phyloP scores from a whole-genome alignment of 1,140 invertebrate genomes.

The Globodera rostochiensis region DNA sequence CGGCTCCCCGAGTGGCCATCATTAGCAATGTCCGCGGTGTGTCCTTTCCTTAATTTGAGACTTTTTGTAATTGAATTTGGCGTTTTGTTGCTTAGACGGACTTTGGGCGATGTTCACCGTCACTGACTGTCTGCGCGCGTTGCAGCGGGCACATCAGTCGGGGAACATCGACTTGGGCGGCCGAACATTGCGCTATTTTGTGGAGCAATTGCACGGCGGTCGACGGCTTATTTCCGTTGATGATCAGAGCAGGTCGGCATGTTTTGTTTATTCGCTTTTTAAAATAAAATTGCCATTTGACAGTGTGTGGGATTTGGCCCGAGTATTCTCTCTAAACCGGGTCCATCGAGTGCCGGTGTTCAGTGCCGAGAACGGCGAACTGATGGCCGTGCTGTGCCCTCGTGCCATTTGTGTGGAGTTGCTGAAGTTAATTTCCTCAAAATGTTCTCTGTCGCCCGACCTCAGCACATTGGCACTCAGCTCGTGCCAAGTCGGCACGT shows the following conservation, averaged over 20 bases:
- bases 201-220: constrained; percentile 27
- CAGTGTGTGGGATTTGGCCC: constrained; percentile 53
- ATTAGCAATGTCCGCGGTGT: constrained; percentile 29
- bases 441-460: constrained; percentile 45
- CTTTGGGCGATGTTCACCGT: constrained; percentile 47
- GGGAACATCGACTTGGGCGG: constrained; percentile 11
- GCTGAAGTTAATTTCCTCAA: constrained; percentile 44
- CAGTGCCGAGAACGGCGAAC: constrained; percentile 40
- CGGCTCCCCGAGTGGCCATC: constrained; percentile 33
- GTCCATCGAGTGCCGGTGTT: constrained; percentile 55
- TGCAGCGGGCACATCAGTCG: constrained; percentile 35
- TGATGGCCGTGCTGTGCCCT: constrained; percentile 46
- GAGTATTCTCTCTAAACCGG: constrained; percentile 52
- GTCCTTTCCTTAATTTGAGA: constrained; percentile 3
- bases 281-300: constrained; percentile 1
- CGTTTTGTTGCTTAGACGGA: constrained; percentile 23
- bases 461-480: constrained; percentile 37
- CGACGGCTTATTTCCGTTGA: constrained; percentile 25
- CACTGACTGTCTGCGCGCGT: constrained; percentile 38
- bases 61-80: not conserved
- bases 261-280: not conserved
- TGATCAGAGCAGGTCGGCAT: constrained; percentile 19
- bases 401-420: constrained; percentile 50
- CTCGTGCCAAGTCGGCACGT: constrained; percentile 42
- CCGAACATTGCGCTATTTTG: constrained; percentile 21